Evolutionary conservation across 2,888 invertebrate genomes (phyloP), one percentile per base, ranked within the genome.

Genomic region (Catonia carolina): DNA sequence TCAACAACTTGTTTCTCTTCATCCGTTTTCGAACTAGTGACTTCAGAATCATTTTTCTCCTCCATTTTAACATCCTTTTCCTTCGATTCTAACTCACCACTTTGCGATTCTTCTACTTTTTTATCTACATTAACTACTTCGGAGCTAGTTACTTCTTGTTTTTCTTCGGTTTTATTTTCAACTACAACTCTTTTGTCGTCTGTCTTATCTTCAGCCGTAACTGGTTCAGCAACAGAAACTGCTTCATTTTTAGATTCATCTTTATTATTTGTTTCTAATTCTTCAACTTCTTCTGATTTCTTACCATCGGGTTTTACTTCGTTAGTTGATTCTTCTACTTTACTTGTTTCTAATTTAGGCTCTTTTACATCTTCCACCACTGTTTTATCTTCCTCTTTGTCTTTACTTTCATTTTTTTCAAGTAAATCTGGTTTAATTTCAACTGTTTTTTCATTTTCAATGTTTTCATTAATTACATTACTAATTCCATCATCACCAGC

Each of bases 361-460:
- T 2, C 22, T 23, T 17, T 22, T 2, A n/a, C 45, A 18, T 45
- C 45, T 12, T 22, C 27, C 27, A 7, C 20, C 1, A 2, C 8
- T 12, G 17, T 33, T 50, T 50, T 31, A 33, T 14, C 2, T 8
- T 15, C 23, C 12, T 48, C 2, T 22, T 27, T 27, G 12, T 23
- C 22, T 31, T 22, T 10, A 12, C 31, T 35, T 2, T 45, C 45
- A 5, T n/a, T n/a, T n/a, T n/a, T n/a, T n/a, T n/a, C n/a, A n/a
- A n/a, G n/a, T n/a, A n/a, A n/a, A n/a, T 23, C 45, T 22, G 49
- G 14, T 15, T 39, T 48, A 45, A 53, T 35, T 17, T 31, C 47
- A 41, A 49, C 47, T 12, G 31, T 22, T 2, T 27, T 61, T 62
- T 62, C 53, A 52, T 42, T 61, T 17, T 57, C 59, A 27, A 6